phyloP scores from a whole-genome alignment of 2,113 vertebrate species.

The Oxyura jamaicensis region DNA sequence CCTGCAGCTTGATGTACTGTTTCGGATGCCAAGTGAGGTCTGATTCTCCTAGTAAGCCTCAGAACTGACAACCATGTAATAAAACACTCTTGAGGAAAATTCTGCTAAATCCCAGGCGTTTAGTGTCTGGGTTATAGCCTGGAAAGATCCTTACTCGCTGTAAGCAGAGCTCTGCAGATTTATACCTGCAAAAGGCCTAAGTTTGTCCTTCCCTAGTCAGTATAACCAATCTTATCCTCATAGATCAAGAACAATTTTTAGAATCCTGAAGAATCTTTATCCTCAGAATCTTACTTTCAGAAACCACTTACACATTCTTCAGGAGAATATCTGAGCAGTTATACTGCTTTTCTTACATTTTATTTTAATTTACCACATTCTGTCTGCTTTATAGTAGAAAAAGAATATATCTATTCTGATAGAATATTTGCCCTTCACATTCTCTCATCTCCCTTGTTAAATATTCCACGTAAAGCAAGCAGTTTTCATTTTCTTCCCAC shows the following conservation, averaged over 20 bases:
- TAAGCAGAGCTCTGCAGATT: neutral
- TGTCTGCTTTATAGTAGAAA: neutral
- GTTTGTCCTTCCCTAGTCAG: neutral
- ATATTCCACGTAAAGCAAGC: neutral
- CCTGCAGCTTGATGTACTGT: neutral
- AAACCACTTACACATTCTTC: neutral
- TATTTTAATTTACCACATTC: neutral
- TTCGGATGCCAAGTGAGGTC: neutral
- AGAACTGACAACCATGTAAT: neutral
- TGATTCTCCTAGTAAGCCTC: neutral
- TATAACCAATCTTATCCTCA: neutral
- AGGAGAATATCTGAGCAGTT: neutral
- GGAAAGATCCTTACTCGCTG: neutral
- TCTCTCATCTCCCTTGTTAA: neutral
- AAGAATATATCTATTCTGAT: neutral
- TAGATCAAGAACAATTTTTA: neutral
- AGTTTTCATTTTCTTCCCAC: slow-evolving; percentile 9
- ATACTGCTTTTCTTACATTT: neutral
- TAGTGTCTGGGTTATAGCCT: neutral
- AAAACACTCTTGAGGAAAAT: neutral
- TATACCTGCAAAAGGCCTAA: neutral
- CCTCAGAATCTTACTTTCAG: neutral
- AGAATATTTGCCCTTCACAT: neutral
- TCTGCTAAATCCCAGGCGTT: neutral
- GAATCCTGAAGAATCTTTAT: neutral